A percentile compares a stretch with the other conserved stretches of the same genome.
Conservation (phyloP, 2,113 vertebrate genomes). For the mouse (Mus musculus) region GRCm39 chr1:48040501-48041000, state of each 20-base stretch:
- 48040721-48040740: background rate
- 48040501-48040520: background rate
- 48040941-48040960: too few species aligned
- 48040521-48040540: background rate
- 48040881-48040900: too few species aligned
- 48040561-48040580: background rate
- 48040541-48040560: too few species aligned
- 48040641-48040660: background rate
- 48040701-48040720: background rate
- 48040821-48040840: too few species aligned
- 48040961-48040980: too few species aligned
- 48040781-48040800: accelerated
- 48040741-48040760: background rate
- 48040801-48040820: background rate
- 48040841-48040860: too few species aligned
- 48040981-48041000: too few species aligned
- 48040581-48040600: background rate
- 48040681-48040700: background rate
- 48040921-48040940: too few species aligned
- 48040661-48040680: background rate
- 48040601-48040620: background rate
- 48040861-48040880: too few species aligned
- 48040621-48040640: background rate
- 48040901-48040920: too few species aligned
- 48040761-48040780: background rate